phyloP scores from a whole-genome alignment of 1,140 invertebrate genomes.

The Chrysopa pallens region DNA sequence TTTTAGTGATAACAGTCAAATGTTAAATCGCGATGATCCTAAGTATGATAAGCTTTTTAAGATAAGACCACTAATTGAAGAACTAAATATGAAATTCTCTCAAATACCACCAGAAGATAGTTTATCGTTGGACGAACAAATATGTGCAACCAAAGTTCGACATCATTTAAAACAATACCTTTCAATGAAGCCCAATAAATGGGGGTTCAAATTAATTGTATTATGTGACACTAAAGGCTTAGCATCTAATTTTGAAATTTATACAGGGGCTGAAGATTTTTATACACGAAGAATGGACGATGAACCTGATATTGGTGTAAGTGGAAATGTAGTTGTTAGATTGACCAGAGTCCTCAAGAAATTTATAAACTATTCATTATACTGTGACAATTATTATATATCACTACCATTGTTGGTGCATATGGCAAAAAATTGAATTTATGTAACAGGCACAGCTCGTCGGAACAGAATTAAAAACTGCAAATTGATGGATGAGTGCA shows the following conservation, averaged over 20 bases:
- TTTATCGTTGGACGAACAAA: slow-evolving; percentile 12
- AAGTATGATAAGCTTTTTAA: slow-evolving; percentile 13
- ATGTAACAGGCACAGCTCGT: slow-evolving; percentile 13
- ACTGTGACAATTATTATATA: slow-evolving; percentile 17
- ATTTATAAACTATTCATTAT: slow-evolving; percentile 13
- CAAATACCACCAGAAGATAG: slow-evolving; percentile 10
- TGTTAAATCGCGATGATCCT: slow-evolving; percentile 1
- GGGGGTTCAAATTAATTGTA: slow-evolving; percentile 20
- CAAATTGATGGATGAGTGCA: slow-evolving; percentile 14
- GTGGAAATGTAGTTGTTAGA: slow-evolving; percentile 12
- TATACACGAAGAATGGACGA: slow-evolving; percentile 8
- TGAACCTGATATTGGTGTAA: slow-evolving; percentile 16
- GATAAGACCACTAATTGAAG: slow-evolving; percentile 13
- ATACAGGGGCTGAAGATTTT: slow-evolving; percentile 5
- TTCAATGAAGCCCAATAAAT: slow-evolving; percentile 19
- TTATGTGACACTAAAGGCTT: slow-evolving; percentile 13
- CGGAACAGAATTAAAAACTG: slow-evolving; percentile 15
- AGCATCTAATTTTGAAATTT: slow-evolving; percentile 9
- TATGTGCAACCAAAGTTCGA: slow-evolving; percentile 15
- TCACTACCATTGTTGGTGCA: slow-evolving; percentile 14
- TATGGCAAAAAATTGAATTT: slow-evolving; percentile 14
- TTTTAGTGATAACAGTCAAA: slow-evolving; percentile 12
- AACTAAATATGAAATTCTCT: slow-evolving; percentile 13
- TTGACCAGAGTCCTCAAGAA: slow-evolving; percentile 12
- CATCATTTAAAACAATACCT: slow-evolving; percentile 16